phyloP scores from a whole-genome alignment of 2,797 vertebrate genomes.

The Manis pentadactyla region DNA sequence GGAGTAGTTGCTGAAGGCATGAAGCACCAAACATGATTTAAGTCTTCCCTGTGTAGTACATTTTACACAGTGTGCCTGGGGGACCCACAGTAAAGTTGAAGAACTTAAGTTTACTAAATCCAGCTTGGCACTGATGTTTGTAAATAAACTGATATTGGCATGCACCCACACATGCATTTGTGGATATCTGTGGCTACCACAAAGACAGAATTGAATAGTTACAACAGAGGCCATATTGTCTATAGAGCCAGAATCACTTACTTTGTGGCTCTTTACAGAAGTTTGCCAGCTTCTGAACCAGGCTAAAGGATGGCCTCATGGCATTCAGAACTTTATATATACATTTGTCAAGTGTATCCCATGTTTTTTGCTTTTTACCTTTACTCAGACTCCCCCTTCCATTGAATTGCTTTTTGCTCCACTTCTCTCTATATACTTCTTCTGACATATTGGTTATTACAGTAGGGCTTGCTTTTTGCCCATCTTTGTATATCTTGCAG shows the following conservation, averaged over 20 bases:
- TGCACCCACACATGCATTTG: neutral
- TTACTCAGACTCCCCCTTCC: neutral
- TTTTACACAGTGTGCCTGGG: neutral
- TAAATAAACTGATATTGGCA: neutral
- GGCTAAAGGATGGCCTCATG: neutral
- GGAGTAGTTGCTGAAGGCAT: neutral
- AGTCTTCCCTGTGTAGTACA: neutral
- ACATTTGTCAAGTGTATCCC: neutral
- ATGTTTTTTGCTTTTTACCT: neutral
- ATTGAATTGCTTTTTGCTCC: neutral
- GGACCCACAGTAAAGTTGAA: neutral
- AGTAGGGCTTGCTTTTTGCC: neutral
- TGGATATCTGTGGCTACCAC: accelerated
- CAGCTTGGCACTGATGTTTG: neutral
- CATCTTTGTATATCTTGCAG: neutral
- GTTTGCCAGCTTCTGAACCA: neutral
- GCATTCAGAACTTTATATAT: neutral
- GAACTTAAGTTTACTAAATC: neutral
- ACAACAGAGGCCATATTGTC: neutral
- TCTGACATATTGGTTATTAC: accelerated
- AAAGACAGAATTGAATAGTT: neutral
- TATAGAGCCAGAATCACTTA: neutral
- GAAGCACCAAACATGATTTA: neutral
- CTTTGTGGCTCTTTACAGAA: neutral
- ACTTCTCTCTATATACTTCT: neutral